phyloP scores from a whole-genome alignment of 2,888 invertebrate species.

The Myathropa florea region DNA sequence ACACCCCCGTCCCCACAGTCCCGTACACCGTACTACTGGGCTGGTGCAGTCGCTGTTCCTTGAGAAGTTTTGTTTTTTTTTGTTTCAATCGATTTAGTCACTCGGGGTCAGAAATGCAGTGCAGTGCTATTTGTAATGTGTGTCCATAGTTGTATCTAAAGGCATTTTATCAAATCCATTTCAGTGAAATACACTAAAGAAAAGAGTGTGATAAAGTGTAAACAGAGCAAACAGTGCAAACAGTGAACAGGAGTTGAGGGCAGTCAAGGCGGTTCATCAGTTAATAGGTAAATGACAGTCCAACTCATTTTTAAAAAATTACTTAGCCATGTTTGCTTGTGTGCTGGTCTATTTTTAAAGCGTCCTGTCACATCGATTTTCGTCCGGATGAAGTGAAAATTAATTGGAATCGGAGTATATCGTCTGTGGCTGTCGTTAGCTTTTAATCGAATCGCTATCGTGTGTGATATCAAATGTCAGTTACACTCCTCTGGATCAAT shows the following conservation, averaged over 20 bases:
- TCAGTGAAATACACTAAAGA: slow-evolving; percentile 9
- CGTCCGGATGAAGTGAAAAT: slow-evolving; percentile 23
- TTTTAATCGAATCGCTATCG: background rate
- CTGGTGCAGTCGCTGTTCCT: slow-evolving; percentile 4
- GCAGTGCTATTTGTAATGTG: slow-evolving; percentile 8
- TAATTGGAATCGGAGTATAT: background rate
- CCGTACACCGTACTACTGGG: background rate
- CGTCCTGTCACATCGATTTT: slow-evolving; percentile 33
- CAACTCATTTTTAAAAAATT: slow-evolving; percentile 10
- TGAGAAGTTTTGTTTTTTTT: background rate
- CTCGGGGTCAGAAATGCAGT: slow-evolving; percentile 45
- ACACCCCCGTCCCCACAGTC: background rate
- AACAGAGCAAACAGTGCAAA: background rate
- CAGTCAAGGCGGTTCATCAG: background rate
- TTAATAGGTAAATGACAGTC: background rate
- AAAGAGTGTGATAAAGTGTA: background rate
- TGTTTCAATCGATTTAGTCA: slow-evolving; percentile 60
- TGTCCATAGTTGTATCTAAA: background rate
- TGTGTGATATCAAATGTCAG: slow-evolving; percentile 47
- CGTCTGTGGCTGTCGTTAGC: background rate
- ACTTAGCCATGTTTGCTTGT: background rate
- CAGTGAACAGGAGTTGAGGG: background rate
- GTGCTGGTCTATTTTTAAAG: slow-evolving; percentile 25
- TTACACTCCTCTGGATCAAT: slow-evolving; percentile 40
- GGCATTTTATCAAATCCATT: slow-evolving; percentile 7